Percentiles rank a stretch among this genome's conserved stretches.
Conservation (phyloP, 2,113 vertebrate genomes). For the Etheostoma spectabile region DNA sequence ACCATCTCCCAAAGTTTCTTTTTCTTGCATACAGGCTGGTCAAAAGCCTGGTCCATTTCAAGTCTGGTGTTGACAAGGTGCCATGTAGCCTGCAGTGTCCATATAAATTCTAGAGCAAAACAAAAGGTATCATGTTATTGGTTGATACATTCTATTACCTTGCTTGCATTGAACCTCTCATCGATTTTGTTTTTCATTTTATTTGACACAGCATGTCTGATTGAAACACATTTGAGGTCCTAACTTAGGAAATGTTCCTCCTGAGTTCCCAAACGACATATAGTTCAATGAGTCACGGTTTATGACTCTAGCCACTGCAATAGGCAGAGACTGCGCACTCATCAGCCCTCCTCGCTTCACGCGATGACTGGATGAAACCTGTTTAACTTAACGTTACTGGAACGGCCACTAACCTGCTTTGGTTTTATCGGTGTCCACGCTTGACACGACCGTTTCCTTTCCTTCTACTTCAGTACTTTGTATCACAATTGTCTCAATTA, state of each 20-base stretch:
- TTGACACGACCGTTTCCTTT: conserved; percentile 65
- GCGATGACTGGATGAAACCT: conserved; percentile 39
- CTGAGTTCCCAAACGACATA: not conserved
- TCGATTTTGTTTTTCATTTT: not conserved
- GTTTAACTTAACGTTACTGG: not conserved
- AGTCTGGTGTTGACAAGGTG: conserved; percentile 80
- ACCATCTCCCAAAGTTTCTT: conserved; percentile 85
- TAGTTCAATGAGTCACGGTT: not conserved
- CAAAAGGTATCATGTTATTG: not conserved
- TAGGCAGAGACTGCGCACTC: conserved; percentile 29
- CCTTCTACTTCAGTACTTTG: conserved; percentile 72
- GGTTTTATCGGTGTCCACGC: conserved; percentile 69
- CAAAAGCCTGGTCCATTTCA: conserved; percentile 83
- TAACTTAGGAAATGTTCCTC: too few relatives aligned
- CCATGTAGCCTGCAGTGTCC: conserved; percentile 85
- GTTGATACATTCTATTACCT: not conserved
- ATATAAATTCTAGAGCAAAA: conserved; percentile 80
- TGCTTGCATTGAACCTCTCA: not conserved
- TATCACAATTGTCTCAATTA: conserved; percentile 76
- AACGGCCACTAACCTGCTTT: conserved; percentile 77
- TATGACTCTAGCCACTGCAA: not conserved
- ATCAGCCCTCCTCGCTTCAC: conserved; percentile 60
- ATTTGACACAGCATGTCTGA: not conserved
- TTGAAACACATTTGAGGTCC: not conserved
- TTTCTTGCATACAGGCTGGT: conserved; percentile 85